Percentiles rank a stretch among this genome's conserved stretches.
These are phyloP conservation scores for Chrysopa pallens DNA, from an alignment of 1,140 invertebrate species.

Conservation along the genomic window DNA sequence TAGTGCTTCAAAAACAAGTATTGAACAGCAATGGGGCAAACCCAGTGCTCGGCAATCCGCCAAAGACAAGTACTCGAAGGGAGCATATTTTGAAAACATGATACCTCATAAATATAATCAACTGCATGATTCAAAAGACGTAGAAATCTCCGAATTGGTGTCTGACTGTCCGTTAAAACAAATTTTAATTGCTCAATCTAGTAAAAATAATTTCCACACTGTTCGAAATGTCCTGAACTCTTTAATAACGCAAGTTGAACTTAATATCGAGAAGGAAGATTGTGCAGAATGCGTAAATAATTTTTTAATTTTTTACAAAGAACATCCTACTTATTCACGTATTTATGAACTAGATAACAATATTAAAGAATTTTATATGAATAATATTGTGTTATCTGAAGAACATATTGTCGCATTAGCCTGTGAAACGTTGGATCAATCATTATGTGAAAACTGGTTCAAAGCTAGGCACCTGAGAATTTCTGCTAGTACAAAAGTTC, in stretches of 20 bases:
- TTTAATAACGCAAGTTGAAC: background rate
- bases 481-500: too few species aligned
- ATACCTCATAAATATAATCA: too few species aligned
- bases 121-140: background rate
- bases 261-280: too few species aligned
- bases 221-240: constrained; percentile 2
- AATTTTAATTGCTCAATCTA: background rate
- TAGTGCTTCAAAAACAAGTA: constrained; percentile 9
- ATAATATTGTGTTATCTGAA: too few species aligned
- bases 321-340: background rate
- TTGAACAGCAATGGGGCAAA: constrained; percentile 9
- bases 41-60: constrained; percentile 7
- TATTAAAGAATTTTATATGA: too few species aligned
- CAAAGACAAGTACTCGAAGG: constrained; percentile 9
- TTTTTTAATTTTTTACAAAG: constrained; percentile 2
- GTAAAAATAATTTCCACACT: constrained; percentile 1
- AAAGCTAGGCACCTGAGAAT: too few species aligned
- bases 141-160: background rate
- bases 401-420: too few species aligned
- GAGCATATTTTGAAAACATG: constrained; percentile 8
- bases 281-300: constrained; percentile 1
- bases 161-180: background rate
- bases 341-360: constrained; percentile 1
- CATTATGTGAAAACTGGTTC: too few species aligned
- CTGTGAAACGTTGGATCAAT: too few species aligned